These are phyloP conservation scores for Leptinotarsa peninsularis DNA, from an alignment of 2,888 invertebrate genomes.

Conservation along the genomic window DNA sequence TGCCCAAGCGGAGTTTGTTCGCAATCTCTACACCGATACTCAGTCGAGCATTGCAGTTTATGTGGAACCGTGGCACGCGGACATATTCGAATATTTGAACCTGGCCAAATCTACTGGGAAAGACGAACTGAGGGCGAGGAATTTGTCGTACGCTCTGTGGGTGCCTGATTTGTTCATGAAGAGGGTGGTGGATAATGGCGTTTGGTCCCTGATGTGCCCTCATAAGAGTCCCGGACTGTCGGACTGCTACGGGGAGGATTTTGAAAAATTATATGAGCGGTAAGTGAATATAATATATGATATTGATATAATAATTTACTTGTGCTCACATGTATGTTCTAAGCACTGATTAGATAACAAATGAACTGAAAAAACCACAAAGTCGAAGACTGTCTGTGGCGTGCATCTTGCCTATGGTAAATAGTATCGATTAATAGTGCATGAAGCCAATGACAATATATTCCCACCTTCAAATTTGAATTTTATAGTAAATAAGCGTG, in stretches of 20 bases:
- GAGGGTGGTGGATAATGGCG: constrained; percentile 84
- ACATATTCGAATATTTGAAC: constrained; percentile 94
- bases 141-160: constrained; percentile 97
- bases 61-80: constrained; percentile 99
- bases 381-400: too few species aligned
- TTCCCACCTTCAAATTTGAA: too few species aligned
- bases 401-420: too few species aligned
- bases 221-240: constrained; percentile 89
- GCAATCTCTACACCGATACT: constrained; percentile 97
- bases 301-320: too few species aligned
- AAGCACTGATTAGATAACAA: too few species aligned
- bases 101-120: constrained; percentile 90
- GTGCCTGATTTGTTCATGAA: constrained; percentile 99
- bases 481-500: too few species aligned
- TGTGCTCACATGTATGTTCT: too few species aligned
- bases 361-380: too few species aligned
- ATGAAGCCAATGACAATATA: too few species aligned
- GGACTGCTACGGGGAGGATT: constrained; percentile 96
- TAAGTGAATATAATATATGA: too few species aligned
- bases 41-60: constrained; percentile 99
- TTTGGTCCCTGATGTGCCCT: constrained; percentile 98
- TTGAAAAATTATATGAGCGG: constrained; percentile 83
- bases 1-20: constrained; percentile 95
- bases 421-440: too few species aligned
- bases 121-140: constrained; percentile 93